These are phyloP conservation scores for Eristalis intricaria DNA, from an alignment of 2,888 invertebrate genomes.

Conservation along the genomic window DNA sequence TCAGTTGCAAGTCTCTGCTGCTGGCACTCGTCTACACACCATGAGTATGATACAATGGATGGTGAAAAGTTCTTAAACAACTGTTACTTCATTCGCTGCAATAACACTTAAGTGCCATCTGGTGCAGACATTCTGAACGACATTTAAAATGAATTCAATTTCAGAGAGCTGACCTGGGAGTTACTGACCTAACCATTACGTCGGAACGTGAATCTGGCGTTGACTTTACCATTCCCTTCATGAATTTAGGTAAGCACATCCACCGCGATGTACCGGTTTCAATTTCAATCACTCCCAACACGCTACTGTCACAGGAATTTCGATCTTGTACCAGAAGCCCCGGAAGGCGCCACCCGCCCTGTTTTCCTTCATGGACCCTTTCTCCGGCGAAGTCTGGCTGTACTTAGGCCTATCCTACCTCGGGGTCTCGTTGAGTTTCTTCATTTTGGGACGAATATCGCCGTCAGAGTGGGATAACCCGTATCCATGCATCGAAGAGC, in stretches of 20 bases:
- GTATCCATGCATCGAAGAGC: slow-evolving; percentile 91
- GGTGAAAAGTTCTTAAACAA: too few species aligned
- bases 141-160: slow-evolving; percentile 73
- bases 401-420: slow-evolving; percentile 91
- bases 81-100: too few species aligned
- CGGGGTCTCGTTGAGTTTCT: slow-evolving; percentile 89
- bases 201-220: slow-evolving; percentile 93
- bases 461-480: slow-evolving; percentile 95
- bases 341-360: slow-evolving; percentile 91
- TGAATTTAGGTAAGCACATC: slow-evolving; percentile 88
- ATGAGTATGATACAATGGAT: too few species aligned
- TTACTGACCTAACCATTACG: slow-evolving; percentile 94
- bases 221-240: slow-evolving; percentile 97
- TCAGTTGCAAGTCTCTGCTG: too few species aligned
- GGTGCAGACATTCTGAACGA: not conserved
- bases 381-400: slow-evolving; percentile 92
- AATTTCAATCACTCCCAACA: not conserved
- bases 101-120: too few species aligned
- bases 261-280: not conserved
- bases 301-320: slow-evolving; percentile 85
- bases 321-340: slow-evolving; percentile 94
- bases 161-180: slow-evolving; percentile 93
- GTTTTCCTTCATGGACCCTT: slow-evolving; percentile 95
- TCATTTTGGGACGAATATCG: slow-evolving; percentile 89
- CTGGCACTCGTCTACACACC: too few species aligned